Evolutionary conservation across 2,797 vertebrate genomes (phyloP), one percentile per base, ranked within the genome.

Genomic region (Scarus forsteni): DNA sequence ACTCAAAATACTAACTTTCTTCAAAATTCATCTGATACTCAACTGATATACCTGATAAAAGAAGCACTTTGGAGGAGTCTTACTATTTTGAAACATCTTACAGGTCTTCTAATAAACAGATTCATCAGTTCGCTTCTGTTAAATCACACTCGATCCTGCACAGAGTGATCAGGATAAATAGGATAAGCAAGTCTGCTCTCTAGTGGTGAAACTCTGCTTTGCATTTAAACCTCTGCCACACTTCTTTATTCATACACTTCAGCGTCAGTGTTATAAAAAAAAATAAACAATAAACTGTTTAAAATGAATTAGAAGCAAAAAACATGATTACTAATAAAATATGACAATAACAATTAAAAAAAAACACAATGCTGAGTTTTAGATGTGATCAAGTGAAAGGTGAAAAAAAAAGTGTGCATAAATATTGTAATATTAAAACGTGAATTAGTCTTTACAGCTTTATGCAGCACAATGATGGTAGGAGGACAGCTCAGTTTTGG

Each of bases 141-240:
- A 56, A 66, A 60, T 7, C 60, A 11, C 13, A 8, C 5, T 39
- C 57, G n/a, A 55, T 15, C 16, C 40, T 34, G 13, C 11, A 3
- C 5, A 14, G 50, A 44, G 13, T 13, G 18, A 62, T 12, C 5
- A 0, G 8, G 76, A 44, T 11, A 16, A 14, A 73, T 84, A 15
- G 77, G 45, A 70, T 73, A 52, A 77, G 18, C 85, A 90, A 88
- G 44, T 18, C 75, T 92, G 90, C 89, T 1, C 85, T 79, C 92
- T 91, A 72, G 86, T 92, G 92, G 84, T 39, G 8, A 66, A 3
- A 10, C 4, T 40, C 6, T 70, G 35, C 48, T 8, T 8, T 70
- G 64, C 46, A 73, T 10, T 10, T 6, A 39, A 39, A 39, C 5
- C 7, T 7, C 5, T 10, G 27, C 38, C 38, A 3, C 7, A 39